These are phyloP conservation scores for Phoeniculus purpureus DNA, from an alignment of 2,797 vertebrate species.

Conservation along the genomic window DNA sequence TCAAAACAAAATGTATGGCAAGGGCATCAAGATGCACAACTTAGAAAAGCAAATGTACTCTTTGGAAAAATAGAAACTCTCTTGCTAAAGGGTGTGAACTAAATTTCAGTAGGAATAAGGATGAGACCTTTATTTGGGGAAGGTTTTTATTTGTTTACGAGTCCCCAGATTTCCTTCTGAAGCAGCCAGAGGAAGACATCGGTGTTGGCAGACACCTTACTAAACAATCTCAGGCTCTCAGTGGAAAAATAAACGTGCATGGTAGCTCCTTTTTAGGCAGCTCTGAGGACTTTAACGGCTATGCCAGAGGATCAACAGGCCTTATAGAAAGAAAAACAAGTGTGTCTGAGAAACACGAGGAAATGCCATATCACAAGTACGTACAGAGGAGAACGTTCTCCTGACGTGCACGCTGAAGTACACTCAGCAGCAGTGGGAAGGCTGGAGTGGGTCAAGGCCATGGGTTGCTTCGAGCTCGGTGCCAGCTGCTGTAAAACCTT, in stretches of 20 bases:
- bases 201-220: neutral
- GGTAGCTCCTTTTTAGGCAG: neutral
- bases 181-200: neutral
- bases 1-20: constrained; percentile 11
- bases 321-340: neutral
- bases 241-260: neutral
- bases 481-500: neutral
- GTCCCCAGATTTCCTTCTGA: neutral
- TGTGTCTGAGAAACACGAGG: neutral
- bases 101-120: neutral
- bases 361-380: neutral
- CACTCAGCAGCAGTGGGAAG: neutral
- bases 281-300: neutral
- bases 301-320: neutral
- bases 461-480: neutral
- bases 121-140: neutral
- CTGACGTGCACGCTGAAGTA: fast-evolving
- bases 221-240: neutral
- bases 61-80: neutral
- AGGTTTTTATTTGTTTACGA: neutral
- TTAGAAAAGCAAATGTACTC: neutral
- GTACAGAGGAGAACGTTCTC: neutral
- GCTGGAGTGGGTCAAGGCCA: neutral
- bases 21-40: neutral
- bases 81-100: neutral